A percentile compares a stretch with the other conserved stretches of the same genome.
Conservation (phyloP, 2,113 vertebrate species). For the Ctenomys sociabilis region DNA sequence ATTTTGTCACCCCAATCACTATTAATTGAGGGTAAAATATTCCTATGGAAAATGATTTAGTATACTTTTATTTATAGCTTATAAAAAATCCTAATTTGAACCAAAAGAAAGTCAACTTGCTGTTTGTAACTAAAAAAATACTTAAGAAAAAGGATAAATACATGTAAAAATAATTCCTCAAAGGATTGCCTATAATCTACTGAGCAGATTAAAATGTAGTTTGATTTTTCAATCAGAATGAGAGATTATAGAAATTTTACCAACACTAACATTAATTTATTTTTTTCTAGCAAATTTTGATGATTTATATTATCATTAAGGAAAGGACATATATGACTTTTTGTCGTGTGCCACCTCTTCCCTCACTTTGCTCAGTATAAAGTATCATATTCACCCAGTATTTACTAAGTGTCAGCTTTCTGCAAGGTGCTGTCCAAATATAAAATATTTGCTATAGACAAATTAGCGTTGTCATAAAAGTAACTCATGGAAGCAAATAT, state of each 20-base stretch:
- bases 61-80: background rate
- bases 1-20: no score
- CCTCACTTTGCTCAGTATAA: background rate
- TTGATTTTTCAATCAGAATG: background rate
- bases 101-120: background rate
- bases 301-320: background rate
- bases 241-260: background rate
- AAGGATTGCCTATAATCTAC: background rate
- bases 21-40: background rate
- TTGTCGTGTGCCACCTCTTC: background rate
- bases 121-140: background rate
- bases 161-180: background rate
- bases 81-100: constrained; percentile 17
- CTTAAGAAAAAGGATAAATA: background rate
- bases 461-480: background rate
- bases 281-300: background rate
- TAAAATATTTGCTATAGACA: background rate
- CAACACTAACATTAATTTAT: background rate
- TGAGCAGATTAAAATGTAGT: background rate
- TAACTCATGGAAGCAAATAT: background rate
- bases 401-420: background rate
- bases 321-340: background rate
- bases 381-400: background rate
- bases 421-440: background rate
- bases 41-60: background rate